Evolutionary conservation across 2,888 invertebrate genomes (phyloP).

Genomic region (Nyleta sp.): DNA sequence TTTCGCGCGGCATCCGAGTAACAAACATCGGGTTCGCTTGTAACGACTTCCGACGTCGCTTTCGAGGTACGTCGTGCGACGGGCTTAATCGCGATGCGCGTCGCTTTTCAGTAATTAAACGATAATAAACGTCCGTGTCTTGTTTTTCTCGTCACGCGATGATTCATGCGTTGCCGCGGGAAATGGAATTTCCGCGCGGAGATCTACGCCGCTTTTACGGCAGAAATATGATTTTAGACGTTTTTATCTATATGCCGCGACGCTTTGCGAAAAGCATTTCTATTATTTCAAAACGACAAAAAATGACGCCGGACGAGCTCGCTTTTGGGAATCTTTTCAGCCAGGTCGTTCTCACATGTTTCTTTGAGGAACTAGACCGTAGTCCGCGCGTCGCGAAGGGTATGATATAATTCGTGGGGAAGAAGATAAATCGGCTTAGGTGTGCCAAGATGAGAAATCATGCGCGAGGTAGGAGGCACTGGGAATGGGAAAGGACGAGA

Average conservation of each 20-base stretch:
- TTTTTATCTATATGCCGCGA: constrained; percentile 37
- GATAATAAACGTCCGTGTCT: background rate
- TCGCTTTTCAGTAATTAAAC: constrained; percentile 24
- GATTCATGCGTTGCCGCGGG: constrained; percentile 23
- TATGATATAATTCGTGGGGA: constrained; percentile 59
- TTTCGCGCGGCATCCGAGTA: constrained; percentile 51
- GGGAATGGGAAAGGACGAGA: constrained; percentile 47
- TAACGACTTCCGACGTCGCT: constrained; percentile 32
- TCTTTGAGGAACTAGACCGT: constrained; percentile 31
- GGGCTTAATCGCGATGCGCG: too few species aligned
- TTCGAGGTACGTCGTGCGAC: too few species aligned
- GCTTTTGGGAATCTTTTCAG: constrained; percentile 45
- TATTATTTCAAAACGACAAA: constrained; percentile 53
- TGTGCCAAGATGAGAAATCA: constrained; percentile 70
- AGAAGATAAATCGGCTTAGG: constrained; percentile 63
- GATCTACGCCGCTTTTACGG: constrained; percentile 12
- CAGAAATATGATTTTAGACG: constrained; percentile 41
- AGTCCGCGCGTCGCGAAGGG: constrained; percentile 33
- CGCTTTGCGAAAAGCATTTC: constrained; percentile 47
- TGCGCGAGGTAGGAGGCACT: constrained; percentile 61
- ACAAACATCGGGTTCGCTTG: constrained; percentile 48
- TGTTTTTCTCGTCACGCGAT: constrained; percentile 3
- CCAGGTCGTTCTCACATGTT: constrained; percentile 52
- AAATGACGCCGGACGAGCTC: constrained; percentile 36
- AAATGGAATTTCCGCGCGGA: constrained; percentile 2